A percentile compares a stretch with the other conserved stretches of the same genome.
phyloP scores from a whole-genome alignment of 2,113 vertebrate genomes.

The Clarias gariepinus region DNA sequence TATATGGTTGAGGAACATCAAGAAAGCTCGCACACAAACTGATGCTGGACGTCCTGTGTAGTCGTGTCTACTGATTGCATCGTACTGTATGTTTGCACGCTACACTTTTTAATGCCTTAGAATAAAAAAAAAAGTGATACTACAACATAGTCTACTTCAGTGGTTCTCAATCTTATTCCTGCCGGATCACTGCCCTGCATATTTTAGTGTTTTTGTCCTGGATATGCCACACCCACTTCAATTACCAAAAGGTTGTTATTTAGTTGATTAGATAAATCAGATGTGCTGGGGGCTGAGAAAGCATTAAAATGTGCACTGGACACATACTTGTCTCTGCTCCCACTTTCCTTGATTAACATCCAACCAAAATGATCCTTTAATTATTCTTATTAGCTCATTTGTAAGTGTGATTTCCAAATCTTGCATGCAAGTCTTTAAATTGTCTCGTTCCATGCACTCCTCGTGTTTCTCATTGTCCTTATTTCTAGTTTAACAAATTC shows the following conservation, averaged over 20 bases:
- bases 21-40: neutral
- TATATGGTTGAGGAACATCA: neutral
- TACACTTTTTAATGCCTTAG: neutral
- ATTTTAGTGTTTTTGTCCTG: no score
- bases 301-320: no score
- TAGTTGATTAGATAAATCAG: no score
- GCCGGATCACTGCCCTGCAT: no score
- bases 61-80: neutral
- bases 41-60: neutral
- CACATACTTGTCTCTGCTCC: neutral
- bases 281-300: no score
- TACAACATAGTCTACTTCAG: no score
- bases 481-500: neutral
- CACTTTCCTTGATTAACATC: no score
- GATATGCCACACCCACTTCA: no score
- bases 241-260: no score
- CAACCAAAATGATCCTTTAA: neutral
- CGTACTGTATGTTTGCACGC: neutral
- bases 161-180: no score
- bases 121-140: neutral
- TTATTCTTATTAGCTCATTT: neutral
- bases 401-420: neutral
- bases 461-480: neutral
- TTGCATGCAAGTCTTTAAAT: neutral
- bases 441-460: neutral